Percentiles rank a stretch among this genome's conserved stretches.
phyloP scores from a whole-genome alignment of 2,797 vertebrate genomes.

The Myotis myotis region DNA sequence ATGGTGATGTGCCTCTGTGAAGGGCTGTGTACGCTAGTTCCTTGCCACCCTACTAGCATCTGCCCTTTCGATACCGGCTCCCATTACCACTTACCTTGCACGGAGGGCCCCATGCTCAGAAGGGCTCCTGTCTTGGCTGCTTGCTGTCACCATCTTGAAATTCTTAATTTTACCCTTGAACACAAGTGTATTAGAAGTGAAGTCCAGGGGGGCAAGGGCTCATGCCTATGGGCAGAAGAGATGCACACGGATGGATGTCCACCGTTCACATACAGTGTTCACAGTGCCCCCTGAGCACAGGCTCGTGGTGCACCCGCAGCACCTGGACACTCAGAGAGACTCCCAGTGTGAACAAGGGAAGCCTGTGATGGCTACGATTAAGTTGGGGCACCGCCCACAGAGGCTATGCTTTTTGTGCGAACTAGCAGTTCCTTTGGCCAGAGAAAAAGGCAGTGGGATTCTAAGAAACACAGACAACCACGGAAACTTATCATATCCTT shows the following conservation, averaged over 20 bases:
- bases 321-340: background rate
- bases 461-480: background rate
- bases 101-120: background rate
- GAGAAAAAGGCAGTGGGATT: background rate
- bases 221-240: background rate
- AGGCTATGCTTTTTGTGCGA: background rate
- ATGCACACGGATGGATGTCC: no score
- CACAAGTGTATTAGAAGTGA: background rate
- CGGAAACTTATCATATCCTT: background rate
- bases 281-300: background rate
- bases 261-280: fast-evolving
- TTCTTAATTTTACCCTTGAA: background rate
- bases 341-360: background rate
- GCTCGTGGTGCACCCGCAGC: background rate
- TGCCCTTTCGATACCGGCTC: background rate
- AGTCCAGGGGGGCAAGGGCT: no score
- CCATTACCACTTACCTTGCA: background rate
- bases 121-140: background rate
- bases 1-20: no score
- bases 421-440: background rate
- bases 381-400: background rate
- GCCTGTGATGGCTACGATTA: background rate
- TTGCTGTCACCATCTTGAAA: background rate
- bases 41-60: background rate
- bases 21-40: background rate